Percentiles rank a stretch among this genome's conserved stretches.
Conservation (phyloP, 2,113 vertebrate species). For the Dendropsophus ebraccatus region DNA sequence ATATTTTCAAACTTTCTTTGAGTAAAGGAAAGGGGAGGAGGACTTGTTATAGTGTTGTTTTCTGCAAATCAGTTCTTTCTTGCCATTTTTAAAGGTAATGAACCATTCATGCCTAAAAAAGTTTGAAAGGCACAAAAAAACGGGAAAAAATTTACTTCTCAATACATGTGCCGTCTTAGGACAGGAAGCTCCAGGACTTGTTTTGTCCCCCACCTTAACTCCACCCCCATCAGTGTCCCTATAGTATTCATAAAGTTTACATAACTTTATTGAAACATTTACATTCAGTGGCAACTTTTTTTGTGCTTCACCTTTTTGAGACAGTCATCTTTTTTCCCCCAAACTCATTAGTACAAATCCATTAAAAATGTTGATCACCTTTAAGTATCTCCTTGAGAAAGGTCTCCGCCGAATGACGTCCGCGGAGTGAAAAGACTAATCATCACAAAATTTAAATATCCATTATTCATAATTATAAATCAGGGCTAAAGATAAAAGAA, state of each 20-base stretch:
- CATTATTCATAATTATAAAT: constrained; percentile 47
- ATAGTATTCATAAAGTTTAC: no score
- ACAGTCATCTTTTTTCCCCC: background rate
- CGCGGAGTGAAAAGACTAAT: constrained; percentile 22
- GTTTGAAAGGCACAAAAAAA: no score
- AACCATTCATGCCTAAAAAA: no score
- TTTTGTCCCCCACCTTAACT: background rate
- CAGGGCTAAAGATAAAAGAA: constrained; percentile 44
- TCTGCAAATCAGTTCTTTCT: no score
- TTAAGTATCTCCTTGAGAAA: constrained; percentile 40
- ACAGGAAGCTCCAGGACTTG: background rate
- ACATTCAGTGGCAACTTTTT: background rate
- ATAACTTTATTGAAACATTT: background rate
- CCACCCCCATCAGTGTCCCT: no score
- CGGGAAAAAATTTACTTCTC: no score
- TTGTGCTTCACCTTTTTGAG: background rate
- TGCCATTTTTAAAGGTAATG: no score
- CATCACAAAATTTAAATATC: constrained; percentile 29
- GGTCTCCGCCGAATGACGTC: background rate
- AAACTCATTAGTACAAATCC: background rate
- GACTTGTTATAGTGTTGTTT: no score
- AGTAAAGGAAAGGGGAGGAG: no score
- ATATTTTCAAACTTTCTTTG: no score
- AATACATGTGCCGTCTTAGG: background rate
- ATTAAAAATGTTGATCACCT: constrained; percentile 25